Conservation (phyloP, 2,113 vertebrate species). For the Barnardius zonarius region DNA sequence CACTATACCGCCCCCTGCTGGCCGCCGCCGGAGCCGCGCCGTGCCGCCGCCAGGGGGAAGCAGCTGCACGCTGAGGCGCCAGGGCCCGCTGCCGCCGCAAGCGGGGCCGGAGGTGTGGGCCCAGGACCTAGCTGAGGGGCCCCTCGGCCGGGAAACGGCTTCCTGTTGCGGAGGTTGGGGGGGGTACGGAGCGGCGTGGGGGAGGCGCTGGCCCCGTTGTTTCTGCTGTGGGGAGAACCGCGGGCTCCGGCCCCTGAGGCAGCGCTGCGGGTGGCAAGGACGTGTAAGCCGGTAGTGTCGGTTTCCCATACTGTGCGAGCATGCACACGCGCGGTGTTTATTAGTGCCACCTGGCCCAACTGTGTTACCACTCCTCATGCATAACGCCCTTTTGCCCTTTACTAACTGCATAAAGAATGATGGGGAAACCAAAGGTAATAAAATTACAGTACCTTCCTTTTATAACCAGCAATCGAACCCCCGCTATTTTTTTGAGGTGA, state of each 20-base stretch:
- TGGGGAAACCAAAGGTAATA: neutral
- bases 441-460: too few relatives aligned
- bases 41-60: neutral
- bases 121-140: too few relatives aligned
- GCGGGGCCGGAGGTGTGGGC: neutral
- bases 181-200: neutral
- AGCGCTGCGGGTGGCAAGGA: too few relatives aligned
- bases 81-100: fast-evolving
- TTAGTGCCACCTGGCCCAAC: fast-evolving
- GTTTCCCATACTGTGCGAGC: neutral
- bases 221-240: too few relatives aligned
- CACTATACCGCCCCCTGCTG: too few relatives aligned
- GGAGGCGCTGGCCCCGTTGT: too few relatives aligned
- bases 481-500: neutral
- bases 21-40: too few relatives aligned
- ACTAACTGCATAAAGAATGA: fast-evolving
- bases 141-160: too few relatives aligned
- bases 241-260: neutral
- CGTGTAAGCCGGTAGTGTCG: fast-evolving
- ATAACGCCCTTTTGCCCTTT: fast-evolving
- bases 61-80: too few relatives aligned
- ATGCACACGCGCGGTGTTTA: fast-evolving
- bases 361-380: fast-evolving
- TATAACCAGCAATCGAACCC: neutral
- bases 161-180: too few relatives aligned